Conservation (phyloP, 2,888 invertebrate genomes). For the Pseudolycoriella hygida region DNA sequence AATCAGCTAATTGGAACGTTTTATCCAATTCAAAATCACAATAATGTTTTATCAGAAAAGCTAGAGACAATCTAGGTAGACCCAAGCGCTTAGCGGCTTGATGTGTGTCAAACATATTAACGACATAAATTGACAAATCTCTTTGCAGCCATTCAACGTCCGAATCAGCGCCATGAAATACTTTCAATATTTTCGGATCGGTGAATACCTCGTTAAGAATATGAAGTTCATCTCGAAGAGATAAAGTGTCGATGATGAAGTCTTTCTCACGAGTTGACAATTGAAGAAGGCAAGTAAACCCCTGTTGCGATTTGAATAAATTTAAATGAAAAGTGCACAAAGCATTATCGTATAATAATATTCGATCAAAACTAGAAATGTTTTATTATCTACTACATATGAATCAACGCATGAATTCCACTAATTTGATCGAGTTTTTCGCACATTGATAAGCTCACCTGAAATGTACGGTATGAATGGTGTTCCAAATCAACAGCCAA, state of each 20-base stretch:
- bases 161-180: conserved; percentile 78
- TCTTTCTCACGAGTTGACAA: conserved; percentile 67
- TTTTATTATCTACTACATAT: too few species aligned
- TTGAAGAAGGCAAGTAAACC: conserved; percentile 90
- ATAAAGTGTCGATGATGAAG: conserved; percentile 77
- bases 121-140: conserved; percentile 86
- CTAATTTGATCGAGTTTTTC: too few species aligned
- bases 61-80: conserved; percentile 51
- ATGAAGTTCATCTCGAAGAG: conserved; percentile 64
- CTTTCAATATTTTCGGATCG: conserved; percentile 76
- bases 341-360: too few species aligned
- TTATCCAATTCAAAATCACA: conserved; percentile 72
- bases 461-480: conserved; percentile 80
- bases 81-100: conserved; percentile 64
- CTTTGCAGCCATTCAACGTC: conserved; percentile 91
- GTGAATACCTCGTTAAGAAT: conserved; percentile 79
- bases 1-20: conserved; percentile 84
- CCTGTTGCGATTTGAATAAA: conserved; percentile 39
- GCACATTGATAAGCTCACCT: conserved; percentile 25
- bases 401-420: too few species aligned
- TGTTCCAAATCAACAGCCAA: conserved; percentile 88
- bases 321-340: not conserved
- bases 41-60: conserved; percentile 59
- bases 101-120: conserved; percentile 94
- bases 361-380: too few species aligned